Evolutionary conservation across 2,888 invertebrate genomes (phyloP).

Genomic region (Leucoptera coffeella): DNA sequence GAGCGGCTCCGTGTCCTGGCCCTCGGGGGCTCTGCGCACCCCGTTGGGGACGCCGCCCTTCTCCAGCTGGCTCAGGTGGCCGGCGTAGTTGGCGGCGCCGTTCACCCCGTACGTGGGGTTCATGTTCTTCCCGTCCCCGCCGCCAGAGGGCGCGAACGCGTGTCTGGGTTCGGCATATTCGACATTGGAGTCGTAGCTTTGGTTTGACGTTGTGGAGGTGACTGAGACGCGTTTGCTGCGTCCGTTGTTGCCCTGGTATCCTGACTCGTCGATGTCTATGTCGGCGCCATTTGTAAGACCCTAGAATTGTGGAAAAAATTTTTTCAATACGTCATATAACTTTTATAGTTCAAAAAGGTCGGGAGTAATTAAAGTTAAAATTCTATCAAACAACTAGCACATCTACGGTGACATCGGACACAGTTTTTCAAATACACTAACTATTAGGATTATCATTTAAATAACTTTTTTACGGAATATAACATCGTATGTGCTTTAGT

Average conservation of each 20-base stretch:
- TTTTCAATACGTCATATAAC: too few species aligned
- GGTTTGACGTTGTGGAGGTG: conserved; percentile 37
- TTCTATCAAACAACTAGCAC: too few species aligned
- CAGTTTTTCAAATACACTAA: too few species aligned
- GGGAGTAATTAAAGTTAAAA: too few species aligned
- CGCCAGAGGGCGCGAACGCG: conserved; percentile 15
- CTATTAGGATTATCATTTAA: too few species aligned
- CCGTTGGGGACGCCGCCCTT: conserved; percentile 34
- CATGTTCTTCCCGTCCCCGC: conserved; percentile 22
- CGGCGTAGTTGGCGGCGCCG: conserved; percentile 42
- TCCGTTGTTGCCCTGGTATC: conserved; percentile 22
- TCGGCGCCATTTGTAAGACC: conserved; percentile 44
- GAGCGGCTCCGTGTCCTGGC: conserved; percentile 71
- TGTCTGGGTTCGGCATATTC: conserved; percentile 37
- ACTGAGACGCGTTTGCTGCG: conserved; percentile 40
- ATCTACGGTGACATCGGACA: too few species aligned
- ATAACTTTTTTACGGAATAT: too few species aligned
- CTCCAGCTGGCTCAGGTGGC: conserved; percentile 18
- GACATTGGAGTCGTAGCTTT: conserved; percentile 37
- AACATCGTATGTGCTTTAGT: too few species aligned
- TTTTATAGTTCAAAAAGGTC: too few species aligned
- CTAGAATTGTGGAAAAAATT: conserved; percentile 17
- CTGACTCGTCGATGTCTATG: conserved; percentile 29
- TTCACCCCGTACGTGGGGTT: conserved; percentile 45
- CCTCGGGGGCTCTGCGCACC: conserved; percentile 69